Percentiles rank a stretch among this genome's conserved stretches.
Conservation (phyloP, 2,888 invertebrate species). For the Pollenia labialis region DNA sequence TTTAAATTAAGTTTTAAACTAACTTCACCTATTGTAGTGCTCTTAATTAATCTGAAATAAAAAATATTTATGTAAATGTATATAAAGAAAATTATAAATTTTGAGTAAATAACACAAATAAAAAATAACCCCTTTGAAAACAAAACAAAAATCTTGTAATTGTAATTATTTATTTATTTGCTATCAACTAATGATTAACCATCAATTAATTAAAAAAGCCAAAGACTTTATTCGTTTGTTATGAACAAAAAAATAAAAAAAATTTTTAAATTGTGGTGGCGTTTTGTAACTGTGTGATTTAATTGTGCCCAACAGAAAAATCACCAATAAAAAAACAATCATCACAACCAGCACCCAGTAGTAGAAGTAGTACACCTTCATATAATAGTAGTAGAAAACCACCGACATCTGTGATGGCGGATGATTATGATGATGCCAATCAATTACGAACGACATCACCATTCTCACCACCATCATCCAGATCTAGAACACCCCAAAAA, state of each 20-base stretch:
- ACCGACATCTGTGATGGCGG: slow-evolving; percentile 58
- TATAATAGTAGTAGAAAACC: slow-evolving; percentile 72
- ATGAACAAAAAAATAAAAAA: background rate
- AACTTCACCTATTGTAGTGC: slow-evolving; percentile 47
- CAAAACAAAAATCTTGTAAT: slow-evolving; percentile 65
- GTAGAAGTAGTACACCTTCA: slow-evolving; percentile 75
- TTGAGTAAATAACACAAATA: slow-evolving; percentile 59
- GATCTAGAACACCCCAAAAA: slow-evolving; percentile 71
- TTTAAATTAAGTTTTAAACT: slow-evolving; percentile 52
- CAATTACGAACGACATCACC: slow-evolving; percentile 63
- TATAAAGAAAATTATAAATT: slow-evolving; percentile 35
- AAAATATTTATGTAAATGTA: slow-evolving; percentile 47
- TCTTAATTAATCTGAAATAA: slow-evolving; percentile 21
- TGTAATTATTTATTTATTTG: slow-evolving; percentile 58
- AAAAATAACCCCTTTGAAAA: slow-evolving; percentile 58
- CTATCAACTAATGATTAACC: slow-evolving; percentile 56
- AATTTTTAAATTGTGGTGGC: slow-evolving; percentile 30
- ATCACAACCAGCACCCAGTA: slow-evolving; percentile 76
- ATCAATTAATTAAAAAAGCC: background rate
- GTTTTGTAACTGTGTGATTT: slow-evolving; percentile 60
- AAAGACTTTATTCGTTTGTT: slow-evolving; percentile 1
- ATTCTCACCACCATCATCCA: slow-evolving; percentile 70
- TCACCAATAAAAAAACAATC: slow-evolving; percentile 75
- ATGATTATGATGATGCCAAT: slow-evolving; percentile 66
- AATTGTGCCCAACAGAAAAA: slow-evolving; percentile 76